Conservation (phyloP, 2,797 vertebrate genomes). For the Cyprinella venusta region DNA sequence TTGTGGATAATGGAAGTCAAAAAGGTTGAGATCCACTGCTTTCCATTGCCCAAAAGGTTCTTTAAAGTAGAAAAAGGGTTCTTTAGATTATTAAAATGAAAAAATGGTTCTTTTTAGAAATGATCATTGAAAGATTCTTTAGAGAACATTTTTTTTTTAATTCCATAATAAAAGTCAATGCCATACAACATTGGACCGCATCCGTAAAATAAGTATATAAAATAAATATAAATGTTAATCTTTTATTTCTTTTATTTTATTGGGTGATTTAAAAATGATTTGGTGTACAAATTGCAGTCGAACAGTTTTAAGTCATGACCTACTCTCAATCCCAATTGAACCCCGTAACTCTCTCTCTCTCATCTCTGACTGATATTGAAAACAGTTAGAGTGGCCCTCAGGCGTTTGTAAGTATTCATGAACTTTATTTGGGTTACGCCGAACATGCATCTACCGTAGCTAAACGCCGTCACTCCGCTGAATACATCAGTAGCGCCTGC, state of each 20-base stretch:
- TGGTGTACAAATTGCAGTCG: background rate
- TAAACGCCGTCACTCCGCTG: conserved; percentile 20
- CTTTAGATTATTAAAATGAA: background rate
- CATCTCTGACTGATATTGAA: conserved; percentile 30
- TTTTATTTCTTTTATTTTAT: background rate
- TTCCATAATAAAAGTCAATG: background rate
- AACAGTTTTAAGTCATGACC: background rate
- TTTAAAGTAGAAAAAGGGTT: background rate
- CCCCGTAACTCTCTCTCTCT: background rate
- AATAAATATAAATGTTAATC: background rate
- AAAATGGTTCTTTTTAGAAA: background rate
- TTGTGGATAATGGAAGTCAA: no score
- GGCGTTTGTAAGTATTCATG: conserved; percentile 28
- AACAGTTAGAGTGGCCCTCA: conserved; percentile 14
- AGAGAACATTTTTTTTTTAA: no score
- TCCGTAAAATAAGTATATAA: background rate
- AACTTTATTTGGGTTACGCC: conserved; percentile 28
- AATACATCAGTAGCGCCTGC: conserved; percentile 34
- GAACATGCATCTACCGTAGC: background rate
- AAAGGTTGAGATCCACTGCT: no score
- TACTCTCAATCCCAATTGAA: conserved; percentile 7
- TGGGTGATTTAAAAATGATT: background rate
- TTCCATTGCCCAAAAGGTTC: no score
- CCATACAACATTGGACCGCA: background rate
- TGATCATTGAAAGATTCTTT: no score